phyloP scores from a whole-genome alignment of 1,140 invertebrate genomes.

The Danaus plexippus region DNA sequence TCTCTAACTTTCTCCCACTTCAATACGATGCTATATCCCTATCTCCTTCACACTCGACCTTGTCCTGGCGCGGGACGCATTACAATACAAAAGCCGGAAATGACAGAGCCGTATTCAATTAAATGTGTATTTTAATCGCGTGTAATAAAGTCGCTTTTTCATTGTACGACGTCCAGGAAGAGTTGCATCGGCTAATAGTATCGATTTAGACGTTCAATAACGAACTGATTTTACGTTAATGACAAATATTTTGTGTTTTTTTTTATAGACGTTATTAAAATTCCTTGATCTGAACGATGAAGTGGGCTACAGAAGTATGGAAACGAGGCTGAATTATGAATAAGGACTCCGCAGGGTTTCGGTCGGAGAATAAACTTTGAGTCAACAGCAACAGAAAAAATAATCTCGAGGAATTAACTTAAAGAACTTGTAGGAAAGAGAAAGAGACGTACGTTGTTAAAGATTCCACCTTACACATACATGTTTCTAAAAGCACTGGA shows the following conservation, averaged over 20 bases:
- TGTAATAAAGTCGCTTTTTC: slow-evolving; percentile 19
- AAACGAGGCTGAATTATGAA: slow-evolving; percentile 15
- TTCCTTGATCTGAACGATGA: slow-evolving; percentile 20
- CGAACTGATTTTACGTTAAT: slow-evolving; percentile 34
- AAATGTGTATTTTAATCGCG: slow-evolving; percentile 44
- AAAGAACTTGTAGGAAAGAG: no score
- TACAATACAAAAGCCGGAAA: slow-evolving; percentile 63
- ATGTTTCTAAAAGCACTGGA: no score
- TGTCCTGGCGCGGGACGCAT: slow-evolving; percentile 44
- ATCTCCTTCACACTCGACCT: slow-evolving; percentile 47
- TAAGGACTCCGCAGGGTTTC: neutral
- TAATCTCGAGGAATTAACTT: no score
- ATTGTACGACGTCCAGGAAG: slow-evolving; percentile 17
- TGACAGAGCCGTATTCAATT: slow-evolving; percentile 40
- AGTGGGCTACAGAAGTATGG: slow-evolving; percentile 12
- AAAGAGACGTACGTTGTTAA: no score
- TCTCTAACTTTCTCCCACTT: slow-evolving; percentile 30
- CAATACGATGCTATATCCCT: slow-evolving; percentile 15
- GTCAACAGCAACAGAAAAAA: no score
- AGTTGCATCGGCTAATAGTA: slow-evolving; percentile 32
- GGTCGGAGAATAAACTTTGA: no score
- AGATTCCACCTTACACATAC: no score
- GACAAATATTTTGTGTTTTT: slow-evolving; percentile 18
- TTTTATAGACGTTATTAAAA: slow-evolving; percentile 16
- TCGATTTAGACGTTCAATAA: slow-evolving; percentile 29